Base-by-base conservation (phyloP, 2,113 vertebrate genomes). In the Macroglossus sobrinus region DNA sequence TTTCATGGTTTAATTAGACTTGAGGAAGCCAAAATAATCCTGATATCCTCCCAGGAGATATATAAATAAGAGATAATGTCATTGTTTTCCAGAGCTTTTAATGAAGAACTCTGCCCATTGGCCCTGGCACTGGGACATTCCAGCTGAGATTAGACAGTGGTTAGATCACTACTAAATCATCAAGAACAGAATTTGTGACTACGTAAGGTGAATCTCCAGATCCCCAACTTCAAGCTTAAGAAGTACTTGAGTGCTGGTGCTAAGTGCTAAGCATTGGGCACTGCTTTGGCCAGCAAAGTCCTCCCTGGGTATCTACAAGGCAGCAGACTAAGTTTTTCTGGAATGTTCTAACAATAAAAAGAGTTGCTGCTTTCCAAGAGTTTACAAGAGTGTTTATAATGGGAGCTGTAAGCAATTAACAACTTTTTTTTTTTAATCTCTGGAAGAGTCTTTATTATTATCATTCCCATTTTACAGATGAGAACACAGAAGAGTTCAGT, bases 1-100 rank as follows among this genome's bases (percentile, higher is more conserved):
- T 19, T 89, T 94, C 59, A 59, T 50, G 64, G n/a, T 81, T 89
- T 85, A 79, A 33, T 78, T 93, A 82, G 72, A 93, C 59, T 81
- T 94, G 15, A 89, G 24, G 53, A 74, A 91, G 38, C 30, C 68
- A 89, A 50, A n/a, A 86, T 53, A 53, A 81, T 63, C 43, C 38
- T 69, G n/a, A 68, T 59, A 81, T 71, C 12, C 12, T 64, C 79
- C 33, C 0, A 33, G 18, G 69, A 75, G 15, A 66, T 55, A n/a
- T 8, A 43, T 16, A 53, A 69, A 90, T 75, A 86, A 87, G 15
- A 40, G 21, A 78, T 26, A 22, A 21, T 61, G 13, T 50, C 55
- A 50, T 18, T 64, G 26, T 11, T 95, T 53, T 35, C 76, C n/a
- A 61, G 26, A 84, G 18, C 74, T 45, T 80, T 50, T 57, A 53